Percentiles rank a stretch among this genome's conserved stretches.
Evolutionary conservation across 2,113 vertebrate genomes (phyloP).

Genomic region (Pterophyllum scalare): DNA sequence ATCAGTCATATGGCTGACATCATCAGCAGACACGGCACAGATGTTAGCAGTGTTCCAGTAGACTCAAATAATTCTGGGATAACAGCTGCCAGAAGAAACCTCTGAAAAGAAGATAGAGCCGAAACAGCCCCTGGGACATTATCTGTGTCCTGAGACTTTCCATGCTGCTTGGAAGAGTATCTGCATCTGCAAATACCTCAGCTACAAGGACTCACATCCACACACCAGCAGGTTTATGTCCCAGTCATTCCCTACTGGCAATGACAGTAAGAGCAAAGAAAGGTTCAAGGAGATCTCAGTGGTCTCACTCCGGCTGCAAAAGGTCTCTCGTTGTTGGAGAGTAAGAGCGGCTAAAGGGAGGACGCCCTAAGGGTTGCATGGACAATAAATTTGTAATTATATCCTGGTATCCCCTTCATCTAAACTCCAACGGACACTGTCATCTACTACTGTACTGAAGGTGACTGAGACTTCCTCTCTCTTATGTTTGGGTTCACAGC

Average conservation of each 20-base stretch:
- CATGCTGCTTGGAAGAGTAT: conserved; percentile 2
- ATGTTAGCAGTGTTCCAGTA: conserved; percentile 56
- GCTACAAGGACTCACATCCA: conserved; percentile 5
- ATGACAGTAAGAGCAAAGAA: conserved; percentile 44
- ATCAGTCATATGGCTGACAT: conserved; percentile 50
- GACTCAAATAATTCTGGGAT: conserved; percentile 40
- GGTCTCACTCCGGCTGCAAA: conserved; percentile 10
- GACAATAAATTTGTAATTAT: conserved; percentile 47
- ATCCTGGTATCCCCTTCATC: conserved; percentile 21
- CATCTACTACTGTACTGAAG: conserved; percentile 16
- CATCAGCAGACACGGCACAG: conserved; percentile 49
- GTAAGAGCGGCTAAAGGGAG: conserved; percentile 30
- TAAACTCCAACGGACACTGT: neutral
- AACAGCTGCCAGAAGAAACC: conserved; percentile 56
- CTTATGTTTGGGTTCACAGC: conserved; percentile 48
- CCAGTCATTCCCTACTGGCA: neutral
- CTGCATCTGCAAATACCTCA: conserved; percentile 14
- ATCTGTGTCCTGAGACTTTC: conserved; percentile 33
- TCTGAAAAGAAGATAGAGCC: conserved; percentile 31
- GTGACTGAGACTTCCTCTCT: conserved; percentile 33
- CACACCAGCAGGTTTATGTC: conserved; percentile 42
- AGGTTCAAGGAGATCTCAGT: conserved; percentile 36
- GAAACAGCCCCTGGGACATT: conserved; percentile 31
- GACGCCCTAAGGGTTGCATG: conserved; percentile 9
- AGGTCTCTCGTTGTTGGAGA: conserved; percentile 5